Evolutionary conservation across 2,888 invertebrate species (phyloP).

Genomic region (Standfussiana lucernea): DNA sequence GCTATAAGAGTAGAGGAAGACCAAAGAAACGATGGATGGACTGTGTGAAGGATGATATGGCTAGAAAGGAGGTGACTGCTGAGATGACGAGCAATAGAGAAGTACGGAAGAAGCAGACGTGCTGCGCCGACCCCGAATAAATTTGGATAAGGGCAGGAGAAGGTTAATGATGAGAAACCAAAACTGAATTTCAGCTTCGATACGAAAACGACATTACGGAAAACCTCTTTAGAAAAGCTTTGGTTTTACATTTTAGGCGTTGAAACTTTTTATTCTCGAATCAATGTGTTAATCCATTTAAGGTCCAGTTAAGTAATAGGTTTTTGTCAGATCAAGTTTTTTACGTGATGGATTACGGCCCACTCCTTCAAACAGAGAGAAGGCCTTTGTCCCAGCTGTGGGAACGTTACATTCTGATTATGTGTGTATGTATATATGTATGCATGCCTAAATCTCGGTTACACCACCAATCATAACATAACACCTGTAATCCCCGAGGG

Average conservation of each 20-base stretch:
- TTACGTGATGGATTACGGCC: neutral
- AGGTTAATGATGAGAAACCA: too few relatives aligned
- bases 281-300: constrained; percentile 2
- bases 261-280: neutral
- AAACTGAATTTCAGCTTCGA: neutral
- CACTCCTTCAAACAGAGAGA: neutral
- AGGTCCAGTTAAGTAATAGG: neutral
- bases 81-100: too few relatives aligned
- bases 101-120: too few relatives aligned
- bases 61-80: too few relatives aligned
- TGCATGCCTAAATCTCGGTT: too few relatives aligned
- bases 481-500: too few relatives aligned
- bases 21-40: too few relatives aligned
- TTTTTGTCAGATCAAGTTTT: neutral
- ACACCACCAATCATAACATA: too few relatives aligned
- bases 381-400: neutral
- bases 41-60: too few relatives aligned
- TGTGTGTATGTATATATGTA: neutral
- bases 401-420: neutral
- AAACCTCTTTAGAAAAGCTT: neutral
- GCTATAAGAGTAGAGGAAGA: too few relatives aligned
- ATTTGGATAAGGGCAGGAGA: too few relatives aligned
- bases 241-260: neutral
- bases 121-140: too few relatives aligned
- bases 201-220: neutral